Percentiles rank a stretch among this genome's conserved stretches.
Evolutionary conservation across 1,140 invertebrate genomes (phyloP).

Genomic region (Xylocopa sonorina): DNA sequence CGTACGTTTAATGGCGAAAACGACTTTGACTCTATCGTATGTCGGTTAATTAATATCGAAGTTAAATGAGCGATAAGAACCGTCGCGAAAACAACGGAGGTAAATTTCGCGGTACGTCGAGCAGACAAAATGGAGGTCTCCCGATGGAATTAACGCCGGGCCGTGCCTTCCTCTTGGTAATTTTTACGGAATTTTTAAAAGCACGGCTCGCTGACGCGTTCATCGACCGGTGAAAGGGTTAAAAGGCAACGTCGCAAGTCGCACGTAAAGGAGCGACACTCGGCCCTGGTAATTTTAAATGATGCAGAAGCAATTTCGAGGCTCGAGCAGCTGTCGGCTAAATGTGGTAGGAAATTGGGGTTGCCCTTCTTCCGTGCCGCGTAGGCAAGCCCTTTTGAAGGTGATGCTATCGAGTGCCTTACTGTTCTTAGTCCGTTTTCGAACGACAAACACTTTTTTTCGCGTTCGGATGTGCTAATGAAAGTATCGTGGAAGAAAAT

Average conservation of each 20-base stretch:
- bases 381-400: background rate
- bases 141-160: background rate
- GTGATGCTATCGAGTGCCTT: background rate
- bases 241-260: background rate
- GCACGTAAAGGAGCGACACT: background rate
- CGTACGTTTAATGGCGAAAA: too few species aligned
- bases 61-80: background rate
- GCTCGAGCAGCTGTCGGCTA: slow-evolving; percentile 62
- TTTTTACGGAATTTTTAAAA: background rate
- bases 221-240: background rate
- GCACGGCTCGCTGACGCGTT: background rate
- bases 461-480: too few species aligned
- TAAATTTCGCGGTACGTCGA: background rate
- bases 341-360: slow-evolving; percentile 58
- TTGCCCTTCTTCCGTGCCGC: background rate
- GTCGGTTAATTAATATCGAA: too few species aligned
- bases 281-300: slow-evolving; percentile 65
- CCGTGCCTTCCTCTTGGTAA: background rate
- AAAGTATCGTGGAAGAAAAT: too few species aligned
- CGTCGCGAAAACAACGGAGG: background rate
- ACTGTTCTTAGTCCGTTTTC: background rate
- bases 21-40: too few species aligned
- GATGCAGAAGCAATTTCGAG: slow-evolving; percentile 67
- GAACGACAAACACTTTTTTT: too few species aligned
- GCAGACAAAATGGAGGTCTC: too few species aligned